Conservation (phyloP, 2,113 vertebrate genomes). For the Grammomys surdaster region DNA sequence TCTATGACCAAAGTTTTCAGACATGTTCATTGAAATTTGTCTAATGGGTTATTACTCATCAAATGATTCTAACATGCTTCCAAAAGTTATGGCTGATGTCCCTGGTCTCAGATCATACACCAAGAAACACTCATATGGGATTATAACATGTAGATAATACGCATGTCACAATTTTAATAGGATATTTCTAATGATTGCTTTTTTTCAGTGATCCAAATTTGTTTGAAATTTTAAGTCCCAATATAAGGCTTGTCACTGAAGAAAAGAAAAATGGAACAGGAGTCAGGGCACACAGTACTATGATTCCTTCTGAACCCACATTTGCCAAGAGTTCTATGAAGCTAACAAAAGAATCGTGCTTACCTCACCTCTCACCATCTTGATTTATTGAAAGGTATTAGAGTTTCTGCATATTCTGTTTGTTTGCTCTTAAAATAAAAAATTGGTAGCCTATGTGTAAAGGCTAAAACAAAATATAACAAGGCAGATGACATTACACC, state of each 20-base stretch:
- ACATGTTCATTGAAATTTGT: not conserved
- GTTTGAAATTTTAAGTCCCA: not conserved
- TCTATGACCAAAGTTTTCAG: not conserved
- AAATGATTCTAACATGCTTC: slow-evolving; percentile 8
- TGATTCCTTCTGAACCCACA: not conserved
- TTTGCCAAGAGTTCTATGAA: not conserved
- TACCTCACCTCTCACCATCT: not conserved
- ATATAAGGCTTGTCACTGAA: not conserved
- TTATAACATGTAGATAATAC: not conserved
- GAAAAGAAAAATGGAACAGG: not conserved
- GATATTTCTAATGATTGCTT: not conserved
- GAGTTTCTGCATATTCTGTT: not conserved
- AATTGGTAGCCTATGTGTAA: slow-evolving; percentile 7
- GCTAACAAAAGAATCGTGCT: not conserved
- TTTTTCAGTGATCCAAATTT: not conserved
- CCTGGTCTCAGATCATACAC: not conserved
- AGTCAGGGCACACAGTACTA: not conserved
- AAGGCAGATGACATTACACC: not conserved
- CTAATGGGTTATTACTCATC: not conserved
- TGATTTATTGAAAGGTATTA: not conserved
- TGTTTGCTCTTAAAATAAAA: slow-evolving; percentile 4
- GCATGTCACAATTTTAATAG: too few relatives aligned
- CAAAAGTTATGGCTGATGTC: not conserved
- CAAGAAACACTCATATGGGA: not conserved
- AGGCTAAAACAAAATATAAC: not conserved